Conservation (phyloP, 1,140 invertebrate species). For the Subanguina moxae region DNA sequence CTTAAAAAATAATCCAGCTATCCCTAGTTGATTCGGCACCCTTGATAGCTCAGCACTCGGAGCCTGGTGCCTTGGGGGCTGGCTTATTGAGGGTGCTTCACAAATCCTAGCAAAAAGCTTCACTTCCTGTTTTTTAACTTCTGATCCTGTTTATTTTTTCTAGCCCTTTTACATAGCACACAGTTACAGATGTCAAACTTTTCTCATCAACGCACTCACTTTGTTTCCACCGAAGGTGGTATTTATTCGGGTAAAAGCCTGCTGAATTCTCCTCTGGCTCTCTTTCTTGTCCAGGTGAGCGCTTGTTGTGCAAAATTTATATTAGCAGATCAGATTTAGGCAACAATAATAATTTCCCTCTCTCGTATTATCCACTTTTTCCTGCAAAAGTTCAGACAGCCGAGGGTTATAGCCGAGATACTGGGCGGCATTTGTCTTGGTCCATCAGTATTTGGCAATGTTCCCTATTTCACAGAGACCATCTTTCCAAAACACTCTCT, state of each 20-base stretch:
- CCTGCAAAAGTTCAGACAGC: conserved; percentile 15
- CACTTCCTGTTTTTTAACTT: too few relatives aligned
- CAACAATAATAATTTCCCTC: conserved; percentile 18
- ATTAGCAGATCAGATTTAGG: conserved; percentile 8
- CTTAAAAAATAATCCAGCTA: too few relatives aligned
- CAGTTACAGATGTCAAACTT: neutral
- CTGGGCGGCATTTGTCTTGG: conserved; percentile 21
- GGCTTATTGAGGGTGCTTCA: too few relatives aligned
- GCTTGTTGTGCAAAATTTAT: neutral
- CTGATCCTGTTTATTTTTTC: too few relatives aligned
- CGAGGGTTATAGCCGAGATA: conserved; percentile 21
- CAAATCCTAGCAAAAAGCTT: too few relatives aligned
- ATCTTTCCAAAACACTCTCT: conserved; percentile 38
- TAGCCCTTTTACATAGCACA: too few relatives aligned
- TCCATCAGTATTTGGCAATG: conserved; percentile 21
- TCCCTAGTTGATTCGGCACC: too few relatives aligned
- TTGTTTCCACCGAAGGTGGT: conserved; percentile 14
- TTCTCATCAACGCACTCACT: conserved; percentile 7
- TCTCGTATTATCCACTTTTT: conserved; percentile 17
- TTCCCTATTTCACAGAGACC: conserved; percentile 29
- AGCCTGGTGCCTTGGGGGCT: too few relatives aligned
- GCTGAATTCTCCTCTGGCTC: conserved; percentile 8
- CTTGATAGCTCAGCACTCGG: too few relatives aligned
- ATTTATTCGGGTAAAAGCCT: conserved; percentile 18
- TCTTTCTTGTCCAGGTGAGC: conserved; percentile 24